A percentile compares a stretch with the other conserved stretches of the same genome.
phyloP scores from a whole-genome alignment of 2,888 invertebrate species.

The Chrysolina oricalcia region DNA sequence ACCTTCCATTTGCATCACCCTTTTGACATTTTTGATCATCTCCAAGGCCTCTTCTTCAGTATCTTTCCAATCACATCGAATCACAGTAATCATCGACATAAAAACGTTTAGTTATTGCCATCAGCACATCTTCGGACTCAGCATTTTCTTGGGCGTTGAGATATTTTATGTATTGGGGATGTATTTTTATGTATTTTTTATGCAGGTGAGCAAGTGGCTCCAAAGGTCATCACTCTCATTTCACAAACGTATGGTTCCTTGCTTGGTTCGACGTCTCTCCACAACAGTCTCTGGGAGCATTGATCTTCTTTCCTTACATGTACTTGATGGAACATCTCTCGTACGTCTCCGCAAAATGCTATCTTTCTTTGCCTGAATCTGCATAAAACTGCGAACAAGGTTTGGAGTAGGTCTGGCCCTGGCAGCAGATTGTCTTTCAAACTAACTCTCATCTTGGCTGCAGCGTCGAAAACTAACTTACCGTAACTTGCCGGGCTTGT shows the following conservation, averaged over 20 bases:
- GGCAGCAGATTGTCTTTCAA: not conserved
- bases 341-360: too few species aligned
- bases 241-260: not conserved
- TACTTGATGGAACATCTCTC: not conserved
- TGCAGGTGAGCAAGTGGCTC: conserved; percentile 11
- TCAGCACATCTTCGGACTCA: not conserved
- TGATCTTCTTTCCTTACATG: not conserved
- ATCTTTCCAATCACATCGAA: not conserved
- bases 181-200: too few species aligned
- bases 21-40: conserved; percentile 4
- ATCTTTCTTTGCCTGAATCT: not conserved
- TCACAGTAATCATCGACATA: conserved; percentile 1
- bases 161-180: not conserved
- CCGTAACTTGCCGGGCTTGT: not conserved
- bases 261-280: not conserved
- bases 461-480: not conserved
- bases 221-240: not conserved
- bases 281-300: conserved; percentile 13
- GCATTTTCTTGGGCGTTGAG: conserved; percentile 3
- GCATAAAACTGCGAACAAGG: not conserved
- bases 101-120: conserved; percentile 6
- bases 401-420: not conserved
- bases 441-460: not conserved
- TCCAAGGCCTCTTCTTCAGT: not conserved
- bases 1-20: conserved; percentile 2